A percentile compares a stretch with the other conserved stretches of the same genome.
Conservation (phyloP, 2,888 invertebrate species). For the Amphimallon solstitiale region DNA sequence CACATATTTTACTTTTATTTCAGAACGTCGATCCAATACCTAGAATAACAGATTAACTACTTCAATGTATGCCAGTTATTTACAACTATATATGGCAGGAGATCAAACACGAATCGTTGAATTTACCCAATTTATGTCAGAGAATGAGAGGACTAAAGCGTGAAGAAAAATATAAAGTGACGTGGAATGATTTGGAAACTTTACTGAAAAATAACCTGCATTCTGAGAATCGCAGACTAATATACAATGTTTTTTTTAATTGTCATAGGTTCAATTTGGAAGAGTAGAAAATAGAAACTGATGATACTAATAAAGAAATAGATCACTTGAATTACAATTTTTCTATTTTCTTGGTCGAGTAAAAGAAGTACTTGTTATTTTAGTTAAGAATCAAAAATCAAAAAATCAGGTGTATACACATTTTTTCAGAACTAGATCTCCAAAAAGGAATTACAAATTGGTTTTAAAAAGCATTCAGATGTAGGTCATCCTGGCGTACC, state of each 20-base stretch:
- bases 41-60: conserved; percentile 82
- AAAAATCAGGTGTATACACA: neutral
- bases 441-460: too few relatives aligned
- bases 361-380: too few relatives aligned
- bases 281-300: conserved; percentile 71
- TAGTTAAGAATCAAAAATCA: too few relatives aligned
- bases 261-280: conserved; percentile 71
- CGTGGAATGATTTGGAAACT: conserved; percentile 91
- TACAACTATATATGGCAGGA: conserved; percentile 84
- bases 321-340: conserved; percentile 64
- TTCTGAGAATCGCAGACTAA: conserved; percentile 79
- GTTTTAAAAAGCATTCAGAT: too few relatives aligned
- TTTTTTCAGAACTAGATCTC: conserved; percentile 39
- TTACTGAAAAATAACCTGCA: conserved; percentile 81
- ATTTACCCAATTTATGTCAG: conserved; percentile 74
- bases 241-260: conserved; percentile 84
- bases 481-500: too few relatives aligned
- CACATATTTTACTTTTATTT: conserved; percentile 35
- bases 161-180: conserved; percentile 90
- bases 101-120: conserved; percentile 83
- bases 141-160: conserved; percentile 71
- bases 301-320: conserved; percentile 68
- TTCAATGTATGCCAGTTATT: conserved; percentile 87
- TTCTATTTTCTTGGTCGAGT: neutral
- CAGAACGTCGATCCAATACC: conserved; percentile 85